A percentile compares a stretch with the other conserved stretches of the same genome.
phyloP scores from a whole-genome alignment of 2,113 vertebrate genomes.

The Henicopernis longicauda region DNA sequence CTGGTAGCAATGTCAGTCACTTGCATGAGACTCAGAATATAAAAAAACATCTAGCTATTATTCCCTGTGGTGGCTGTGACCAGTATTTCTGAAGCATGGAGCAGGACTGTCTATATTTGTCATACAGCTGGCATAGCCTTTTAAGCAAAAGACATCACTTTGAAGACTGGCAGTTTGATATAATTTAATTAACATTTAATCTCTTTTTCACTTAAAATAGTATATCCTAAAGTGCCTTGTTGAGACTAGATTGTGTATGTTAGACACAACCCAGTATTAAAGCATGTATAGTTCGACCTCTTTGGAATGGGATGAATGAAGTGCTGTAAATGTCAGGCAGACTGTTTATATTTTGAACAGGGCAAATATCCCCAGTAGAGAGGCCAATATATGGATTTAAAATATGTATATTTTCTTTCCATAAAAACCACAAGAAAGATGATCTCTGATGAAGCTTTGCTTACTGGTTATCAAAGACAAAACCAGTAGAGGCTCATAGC shows the following conservation, averaged over 20 bases:
- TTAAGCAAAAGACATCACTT: neutral
- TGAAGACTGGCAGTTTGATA: neutral
- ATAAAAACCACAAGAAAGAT: neutral
- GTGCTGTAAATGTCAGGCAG: neutral
- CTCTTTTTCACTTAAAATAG: neutral
- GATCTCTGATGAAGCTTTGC: neutral
- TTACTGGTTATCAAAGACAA: neutral
- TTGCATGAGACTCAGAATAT: neutral
- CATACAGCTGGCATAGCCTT: neutral
- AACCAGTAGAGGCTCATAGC: neutral
- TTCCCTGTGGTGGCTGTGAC: neutral
- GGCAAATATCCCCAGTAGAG: neutral
- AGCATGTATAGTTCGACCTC: neutral
- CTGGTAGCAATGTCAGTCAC: neutral
- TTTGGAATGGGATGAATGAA: neutral
- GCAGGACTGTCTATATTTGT: neutral
- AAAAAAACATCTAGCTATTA: neutral
- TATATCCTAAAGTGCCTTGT: neutral
- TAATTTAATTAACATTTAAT: neutral
- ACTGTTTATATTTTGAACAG: neutral
- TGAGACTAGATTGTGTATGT: neutral
- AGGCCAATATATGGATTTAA: neutral
- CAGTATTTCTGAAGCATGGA: neutral
- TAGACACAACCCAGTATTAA: neutral
- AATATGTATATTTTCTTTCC: neutral